Evolutionary conservation across 1,140 invertebrate species (phyloP).

Genomic region (Trichoplusia ni): DNA sequence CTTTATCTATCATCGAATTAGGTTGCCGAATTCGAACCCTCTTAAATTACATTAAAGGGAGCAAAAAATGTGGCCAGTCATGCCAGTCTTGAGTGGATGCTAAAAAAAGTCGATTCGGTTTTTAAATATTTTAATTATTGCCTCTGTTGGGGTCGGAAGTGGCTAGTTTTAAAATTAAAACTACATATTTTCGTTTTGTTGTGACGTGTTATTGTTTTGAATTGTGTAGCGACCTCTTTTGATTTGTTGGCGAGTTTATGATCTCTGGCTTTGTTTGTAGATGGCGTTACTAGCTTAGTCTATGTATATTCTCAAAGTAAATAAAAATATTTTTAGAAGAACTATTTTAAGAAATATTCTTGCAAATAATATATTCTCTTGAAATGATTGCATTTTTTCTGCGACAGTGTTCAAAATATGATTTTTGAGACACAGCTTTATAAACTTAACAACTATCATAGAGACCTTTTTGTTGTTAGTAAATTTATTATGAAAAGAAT

Average conservation of each 20-base stretch:
- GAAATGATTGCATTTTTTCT: too few relatives aligned
- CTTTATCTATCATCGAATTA: slow-evolving; percentile 42
- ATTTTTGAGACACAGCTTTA: too few relatives aligned
- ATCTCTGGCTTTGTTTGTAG: not conserved
- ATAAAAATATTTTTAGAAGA: not conserved
- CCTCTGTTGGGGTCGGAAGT: not conserved
- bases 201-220: not conserved
- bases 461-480: too few relatives aligned
- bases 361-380: too few relatives aligned
- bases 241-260: not conserved
- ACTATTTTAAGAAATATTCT: too few relatives aligned
- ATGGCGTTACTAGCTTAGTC: not conserved
- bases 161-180: not conserved
- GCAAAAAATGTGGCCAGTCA: slow-evolving; percentile 37
- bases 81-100: not conserved
- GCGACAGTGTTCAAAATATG: too few relatives aligned
- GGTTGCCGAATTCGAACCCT: slow-evolving; percentile 28
- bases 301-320: not conserved
- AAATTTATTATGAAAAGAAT: too few relatives aligned
- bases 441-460: too few relatives aligned
- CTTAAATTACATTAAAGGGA: slow-evolving; percentile 40
- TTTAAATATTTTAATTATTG: slow-evolving; percentile 18
- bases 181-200: too few relatives aligned
- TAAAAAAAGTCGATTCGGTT: slow-evolving; percentile 15
- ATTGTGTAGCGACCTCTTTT: not conserved